Evolutionary conservation across 2,797 vertebrate genomes (phyloP).

Genomic region (Sylvilagus floridanus): DNA sequence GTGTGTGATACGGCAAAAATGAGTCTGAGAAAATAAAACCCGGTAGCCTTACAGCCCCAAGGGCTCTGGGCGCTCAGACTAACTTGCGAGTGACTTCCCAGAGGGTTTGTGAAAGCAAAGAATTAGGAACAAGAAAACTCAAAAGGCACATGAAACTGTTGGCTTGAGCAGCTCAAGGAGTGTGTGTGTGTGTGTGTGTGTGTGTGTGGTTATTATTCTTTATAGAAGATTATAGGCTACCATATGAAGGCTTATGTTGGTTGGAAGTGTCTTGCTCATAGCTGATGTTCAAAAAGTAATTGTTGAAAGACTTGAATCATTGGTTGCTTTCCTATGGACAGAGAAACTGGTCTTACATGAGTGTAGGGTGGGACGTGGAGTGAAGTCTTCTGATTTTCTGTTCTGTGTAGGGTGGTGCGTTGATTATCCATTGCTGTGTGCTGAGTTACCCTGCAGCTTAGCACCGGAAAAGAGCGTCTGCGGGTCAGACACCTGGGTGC

Average conservation of each 20-base stretch:
- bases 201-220: conserved; percentile 14
- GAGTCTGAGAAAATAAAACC: neutral
- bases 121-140: neutral
- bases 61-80: neutral
- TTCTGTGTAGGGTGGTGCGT: conserved; percentile 14
- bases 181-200: conserved; percentile 35
- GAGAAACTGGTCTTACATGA: conserved; percentile 23
- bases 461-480: neutral
- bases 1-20: neutral
- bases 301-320: conserved; percentile 34
- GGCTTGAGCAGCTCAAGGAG: neutral
- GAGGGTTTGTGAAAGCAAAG: neutral
- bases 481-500: neutral
- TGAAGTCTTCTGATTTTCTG: conserved; percentile 12
- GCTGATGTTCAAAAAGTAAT: conserved; percentile 26
- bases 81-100: neutral
- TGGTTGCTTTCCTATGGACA: conserved; percentile 50
- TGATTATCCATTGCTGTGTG: conserved; percentile 28
- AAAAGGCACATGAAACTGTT: neutral
- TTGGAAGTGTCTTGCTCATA: conserved; percentile 31
- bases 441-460: neutral
- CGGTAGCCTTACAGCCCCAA: neutral
- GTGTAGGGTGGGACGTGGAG: neutral
- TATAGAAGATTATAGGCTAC: conserved; percentile 11
- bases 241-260: neutral